Percentiles rank a stretch among this genome's conserved stretches.
These are phyloP conservation scores for Zelleria hepariella DNA, from an alignment of 2,888 invertebrate species.

Conservation along the genomic window DNA sequence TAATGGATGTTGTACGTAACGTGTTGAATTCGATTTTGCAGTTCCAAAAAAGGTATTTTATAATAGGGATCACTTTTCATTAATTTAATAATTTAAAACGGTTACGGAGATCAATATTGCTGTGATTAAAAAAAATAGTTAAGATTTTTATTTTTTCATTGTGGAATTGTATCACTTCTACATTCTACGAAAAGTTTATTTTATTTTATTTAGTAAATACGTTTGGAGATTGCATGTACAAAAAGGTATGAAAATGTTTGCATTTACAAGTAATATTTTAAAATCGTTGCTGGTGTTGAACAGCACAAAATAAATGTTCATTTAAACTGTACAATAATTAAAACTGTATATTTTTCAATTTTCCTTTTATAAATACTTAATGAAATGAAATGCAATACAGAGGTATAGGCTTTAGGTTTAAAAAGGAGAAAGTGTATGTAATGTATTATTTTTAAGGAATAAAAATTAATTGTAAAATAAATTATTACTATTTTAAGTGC, in stretches of 20 bases:
- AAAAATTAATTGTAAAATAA: constrained; percentile 61
- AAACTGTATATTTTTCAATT: constrained; percentile 36
- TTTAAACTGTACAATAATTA: background rate
- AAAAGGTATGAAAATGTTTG: background rate
- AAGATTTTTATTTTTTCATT: background rate
- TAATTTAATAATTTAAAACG: background rate
- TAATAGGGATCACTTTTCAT: background rate
- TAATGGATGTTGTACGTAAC: constrained; percentile 48
- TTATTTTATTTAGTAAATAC: background rate
- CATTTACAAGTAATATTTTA: background rate
- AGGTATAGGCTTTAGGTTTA: constrained; percentile 37
- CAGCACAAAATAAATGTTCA: constrained; percentile 4
- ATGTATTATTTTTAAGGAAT: constrained; percentile 34
- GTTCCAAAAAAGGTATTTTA: constrained; percentile 7
- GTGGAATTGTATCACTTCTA: constrained; percentile 4
- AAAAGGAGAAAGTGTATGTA: constrained; percentile 36
- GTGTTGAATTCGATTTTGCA: constrained; percentile 23
- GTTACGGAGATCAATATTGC: constrained; percentile 36
- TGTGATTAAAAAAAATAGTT: constrained; percentile 41
- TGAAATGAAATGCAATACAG: constrained; percentile 56
- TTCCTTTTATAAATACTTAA: background rate
- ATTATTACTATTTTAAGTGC: constrained; percentile 65
- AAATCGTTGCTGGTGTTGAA: constrained; percentile 8
- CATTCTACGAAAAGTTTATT: background rate
- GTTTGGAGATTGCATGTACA: background rate